These are phyloP conservation scores for Saccostrea glomerata DNA, from an alignment of 1,140 invertebrate genomes.

Conservation along the genomic window DNA sequence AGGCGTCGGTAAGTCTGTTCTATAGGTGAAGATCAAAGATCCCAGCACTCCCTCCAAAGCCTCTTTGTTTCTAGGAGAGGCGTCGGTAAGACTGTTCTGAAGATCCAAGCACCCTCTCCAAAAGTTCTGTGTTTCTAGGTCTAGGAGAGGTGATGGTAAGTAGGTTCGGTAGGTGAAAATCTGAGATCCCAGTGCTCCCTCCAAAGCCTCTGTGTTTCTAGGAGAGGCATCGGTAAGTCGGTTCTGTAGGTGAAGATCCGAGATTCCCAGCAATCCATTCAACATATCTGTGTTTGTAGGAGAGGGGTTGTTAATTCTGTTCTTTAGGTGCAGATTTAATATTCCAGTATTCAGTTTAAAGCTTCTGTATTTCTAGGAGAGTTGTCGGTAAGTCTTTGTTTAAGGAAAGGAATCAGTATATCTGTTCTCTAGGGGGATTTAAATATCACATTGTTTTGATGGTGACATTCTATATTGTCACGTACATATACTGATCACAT, in stretches of 20 bases:
- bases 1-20: too few species aligned
- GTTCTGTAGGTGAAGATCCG: too few species aligned
- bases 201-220: not conserved
- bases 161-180: too few species aligned
- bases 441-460: too few species aligned
- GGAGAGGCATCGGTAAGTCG: not conserved
- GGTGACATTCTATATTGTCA: too few species aligned
- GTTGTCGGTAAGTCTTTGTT: not conserved
- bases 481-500: too few species aligned
- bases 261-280: not conserved
- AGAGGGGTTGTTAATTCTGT: not conserved
- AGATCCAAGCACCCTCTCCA: not conserved
- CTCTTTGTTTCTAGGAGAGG: not conserved
- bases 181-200: not conserved
- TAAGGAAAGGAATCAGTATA: not conserved
- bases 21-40: too few species aligned
- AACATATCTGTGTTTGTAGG: not conserved
- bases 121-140: constrained; percentile 17
- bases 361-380: not conserved
- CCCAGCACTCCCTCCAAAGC: not conserved
- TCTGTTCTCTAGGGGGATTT: too few species aligned
- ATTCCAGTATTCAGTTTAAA: not conserved
- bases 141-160: not conserved
- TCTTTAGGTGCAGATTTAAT: too few species aligned
- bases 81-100: too few species aligned